A percentile compares a stretch with the other conserved stretches of the same genome.
phyloP scores from a whole-genome alignment of 2,888 invertebrate genomes.

The Andrena minutula region DNA sequence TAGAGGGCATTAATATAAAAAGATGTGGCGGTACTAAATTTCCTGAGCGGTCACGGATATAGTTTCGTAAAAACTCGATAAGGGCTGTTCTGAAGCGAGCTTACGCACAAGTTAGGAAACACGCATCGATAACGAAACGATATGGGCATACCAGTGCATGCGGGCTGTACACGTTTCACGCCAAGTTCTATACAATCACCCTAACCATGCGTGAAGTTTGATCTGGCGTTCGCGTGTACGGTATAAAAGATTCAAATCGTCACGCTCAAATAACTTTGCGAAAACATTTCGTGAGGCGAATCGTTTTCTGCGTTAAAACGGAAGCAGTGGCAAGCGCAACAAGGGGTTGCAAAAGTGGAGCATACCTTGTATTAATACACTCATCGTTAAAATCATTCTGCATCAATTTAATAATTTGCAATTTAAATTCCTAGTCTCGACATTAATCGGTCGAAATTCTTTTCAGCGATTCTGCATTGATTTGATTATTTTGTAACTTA shows the following conservation, averaged over 20 bases:
- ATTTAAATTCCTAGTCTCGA: too few species aligned
- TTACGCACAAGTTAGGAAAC: slow-evolving; percentile 48
- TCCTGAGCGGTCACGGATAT: background rate
- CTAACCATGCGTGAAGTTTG: slow-evolving; percentile 66
- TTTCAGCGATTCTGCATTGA: too few species aligned
- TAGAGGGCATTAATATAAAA: background rate
- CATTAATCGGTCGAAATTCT: too few species aligned
- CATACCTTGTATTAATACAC: too few species aligned
- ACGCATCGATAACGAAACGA: slow-evolving; percentile 61
- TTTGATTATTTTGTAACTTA: too few species aligned
- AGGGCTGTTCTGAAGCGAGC: slow-evolving; percentile 40
- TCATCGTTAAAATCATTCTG: too few species aligned
- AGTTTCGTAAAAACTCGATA: slow-evolving; percentile 45
- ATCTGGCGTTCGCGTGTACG: slow-evolving; percentile 37
- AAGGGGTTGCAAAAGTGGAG: background rate
- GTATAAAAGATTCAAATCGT: slow-evolving; percentile 25
- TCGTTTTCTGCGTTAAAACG: background rate
- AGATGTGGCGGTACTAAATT: background rate
- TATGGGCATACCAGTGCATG: slow-evolving; percentile 61
- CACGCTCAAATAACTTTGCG: background rate
- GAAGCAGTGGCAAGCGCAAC: background rate
- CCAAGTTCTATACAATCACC: slow-evolving; percentile 42
- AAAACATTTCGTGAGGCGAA: background rate
- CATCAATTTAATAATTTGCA: too few species aligned
- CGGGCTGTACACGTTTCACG: slow-evolving; percentile 59